Evolutionary conservation across 2,888 invertebrate species (phyloP), one percentile per base, ranked within the genome.

Genomic region (Tethea ocularis): DNA sequence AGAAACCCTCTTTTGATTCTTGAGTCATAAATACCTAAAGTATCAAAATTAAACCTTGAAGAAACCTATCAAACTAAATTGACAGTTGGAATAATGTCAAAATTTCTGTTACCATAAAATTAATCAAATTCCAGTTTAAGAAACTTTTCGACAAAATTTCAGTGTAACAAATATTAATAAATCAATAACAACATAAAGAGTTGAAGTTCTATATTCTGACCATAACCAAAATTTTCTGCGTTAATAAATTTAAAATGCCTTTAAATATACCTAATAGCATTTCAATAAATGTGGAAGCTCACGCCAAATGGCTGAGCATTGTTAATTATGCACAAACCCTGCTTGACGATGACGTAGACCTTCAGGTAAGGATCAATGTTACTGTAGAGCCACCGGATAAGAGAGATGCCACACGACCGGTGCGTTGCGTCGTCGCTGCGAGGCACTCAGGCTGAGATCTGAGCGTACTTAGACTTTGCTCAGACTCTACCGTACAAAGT

Each of bases 281-380:
- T 0, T 24, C 56, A 0, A 53, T 57, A 0, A 52, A 55, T 0
- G 33, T 65, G 0, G 73, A 71, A 0, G 74, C 67, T 1, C 81
- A 82, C 11, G 53, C 60, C 0, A 68, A 74, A 60, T 82, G 82
- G 82, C 24, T 78, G 17, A 0, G 8, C 0, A 60, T 77, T 0
- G 10, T 82, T 0, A 15, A 58, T 0, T 33, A 58, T 11, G 81
- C 78, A 0, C 60, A 78, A 13, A 0, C 17, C 0, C 24, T 74
- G 0, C 60, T 77, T 0, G 51, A 69, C 0, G 72, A 64, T 0
- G 82, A 82, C 36, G 38, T 8, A 0, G 61, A 61, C 0, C 15
- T 69, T 7, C 80, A 78, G 67, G 82, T 46, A 38, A n/a, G 38
- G 6, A 1, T 15, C 29, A 33, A 10, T 33, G 1, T 15, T 10